Evolutionary conservation across 2,113 vertebrate species (phyloP).

Genomic region (Oreotragus oreotragus): DNA sequence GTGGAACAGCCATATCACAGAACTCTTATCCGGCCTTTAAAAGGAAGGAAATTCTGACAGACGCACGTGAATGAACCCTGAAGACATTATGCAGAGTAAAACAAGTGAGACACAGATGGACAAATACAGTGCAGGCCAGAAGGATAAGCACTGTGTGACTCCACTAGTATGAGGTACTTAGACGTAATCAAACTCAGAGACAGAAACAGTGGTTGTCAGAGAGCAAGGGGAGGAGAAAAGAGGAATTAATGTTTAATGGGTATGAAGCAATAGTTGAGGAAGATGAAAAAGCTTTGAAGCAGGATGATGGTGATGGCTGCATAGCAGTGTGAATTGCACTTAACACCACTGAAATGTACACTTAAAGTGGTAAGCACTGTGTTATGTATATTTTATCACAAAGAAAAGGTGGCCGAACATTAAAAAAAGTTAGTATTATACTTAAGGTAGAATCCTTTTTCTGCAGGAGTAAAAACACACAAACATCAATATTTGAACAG

Average conservation of each 20-base stretch:
- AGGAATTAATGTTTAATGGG: background rate
- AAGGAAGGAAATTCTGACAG: background rate
- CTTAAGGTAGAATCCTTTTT: background rate
- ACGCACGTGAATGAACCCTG: background rate
- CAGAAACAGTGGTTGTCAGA: background rate
- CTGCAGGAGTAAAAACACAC: background rate
- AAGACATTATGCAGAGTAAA: background rate
- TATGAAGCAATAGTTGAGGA: background rate
- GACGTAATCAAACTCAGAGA: background rate
- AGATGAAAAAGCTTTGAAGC: background rate
- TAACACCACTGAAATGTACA: background rate
- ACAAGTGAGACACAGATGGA: background rate
- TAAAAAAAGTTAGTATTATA: background rate
- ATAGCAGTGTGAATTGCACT: background rate
- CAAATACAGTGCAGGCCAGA: background rate
- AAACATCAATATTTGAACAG: background rate
- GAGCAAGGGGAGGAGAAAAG: background rate
- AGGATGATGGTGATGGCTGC: background rate
- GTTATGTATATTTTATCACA: background rate
- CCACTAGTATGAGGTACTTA: background rate
- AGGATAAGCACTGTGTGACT: background rate
- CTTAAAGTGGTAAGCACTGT: background rate
- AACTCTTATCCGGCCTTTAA: background rate
- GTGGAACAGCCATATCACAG: background rate
- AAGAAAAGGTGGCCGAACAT: background rate